These are phyloP conservation scores for Tetanocera ferruginea DNA, from an alignment of 2,888 invertebrate genomes.

Conservation along the genomic window DNA sequence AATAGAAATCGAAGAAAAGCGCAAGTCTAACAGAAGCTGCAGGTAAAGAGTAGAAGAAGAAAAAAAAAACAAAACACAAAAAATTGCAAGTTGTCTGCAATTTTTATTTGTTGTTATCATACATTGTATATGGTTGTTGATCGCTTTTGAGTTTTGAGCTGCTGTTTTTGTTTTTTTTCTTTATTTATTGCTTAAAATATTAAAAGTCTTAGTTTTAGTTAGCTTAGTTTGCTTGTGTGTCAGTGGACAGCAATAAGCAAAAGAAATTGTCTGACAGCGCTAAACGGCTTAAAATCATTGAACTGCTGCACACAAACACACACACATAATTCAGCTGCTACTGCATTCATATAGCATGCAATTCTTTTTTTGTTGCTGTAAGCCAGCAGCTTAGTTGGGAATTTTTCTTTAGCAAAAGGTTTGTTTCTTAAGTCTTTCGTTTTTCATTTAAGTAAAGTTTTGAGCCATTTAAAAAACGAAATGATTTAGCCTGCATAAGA, in stretches of 20 bases:
- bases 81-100: constrained; percentile 5
- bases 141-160: neutral
- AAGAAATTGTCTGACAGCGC: neutral
- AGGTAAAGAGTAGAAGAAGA: neutral
- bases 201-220: neutral
- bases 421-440: neutral
- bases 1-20: neutral
- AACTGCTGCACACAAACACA: neutral
- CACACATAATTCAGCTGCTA: neutral
- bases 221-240: neutral
- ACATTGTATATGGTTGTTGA: neutral
- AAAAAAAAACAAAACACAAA: no score
- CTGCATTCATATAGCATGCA: neutral
- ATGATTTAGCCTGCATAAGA: no score
- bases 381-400: neutral
- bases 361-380: neutral
- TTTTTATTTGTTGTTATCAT: constrained; percentile 10
- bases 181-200: neutral
- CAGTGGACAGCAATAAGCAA: neutral
- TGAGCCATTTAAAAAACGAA: no score
- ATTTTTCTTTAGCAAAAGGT: no score
- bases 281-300: neutral
- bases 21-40: neutral
- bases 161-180: neutral
- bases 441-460: no score